A percentile compares a stretch with the other conserved stretches of the same genome.
These are phyloP conservation scores for Oikopleura dioica DNA, from an alignment of 23 tunicate genomes.

Conservation along the genomic window DNA sequence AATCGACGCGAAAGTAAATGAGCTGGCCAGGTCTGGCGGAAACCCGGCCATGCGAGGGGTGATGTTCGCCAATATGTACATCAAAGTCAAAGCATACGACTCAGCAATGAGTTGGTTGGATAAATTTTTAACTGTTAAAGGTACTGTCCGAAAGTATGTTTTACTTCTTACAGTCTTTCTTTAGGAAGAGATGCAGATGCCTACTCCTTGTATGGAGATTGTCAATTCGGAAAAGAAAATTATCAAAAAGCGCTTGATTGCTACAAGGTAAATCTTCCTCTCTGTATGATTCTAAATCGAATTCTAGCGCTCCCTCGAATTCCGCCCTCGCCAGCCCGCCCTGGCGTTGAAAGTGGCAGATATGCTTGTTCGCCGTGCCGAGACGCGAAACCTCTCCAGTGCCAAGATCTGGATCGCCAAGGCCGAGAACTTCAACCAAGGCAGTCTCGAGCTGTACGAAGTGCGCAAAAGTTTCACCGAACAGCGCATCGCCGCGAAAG, in stretches of 20 bases:
- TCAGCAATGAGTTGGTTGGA: background rate
- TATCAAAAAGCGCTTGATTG: background rate
- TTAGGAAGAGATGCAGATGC: conserved; percentile 7
- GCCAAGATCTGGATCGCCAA: background rate
- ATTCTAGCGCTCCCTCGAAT: background rate
- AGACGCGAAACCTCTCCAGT: background rate
- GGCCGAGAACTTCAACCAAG: background rate
- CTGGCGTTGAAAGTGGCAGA: background rate
- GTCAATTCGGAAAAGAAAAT: background rate
- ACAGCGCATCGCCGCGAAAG: too few relatives aligned
- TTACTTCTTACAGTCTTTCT: too few relatives aligned
- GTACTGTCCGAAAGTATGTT: too few relatives aligned
- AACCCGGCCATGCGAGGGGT: conserved; percentile 3
- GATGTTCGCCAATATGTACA: conserved; percentile 5
- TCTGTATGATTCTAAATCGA: background rate
- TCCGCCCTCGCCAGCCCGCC: conserved; percentile 5
- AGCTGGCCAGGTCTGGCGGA: background rate
- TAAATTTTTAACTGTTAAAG: background rate
- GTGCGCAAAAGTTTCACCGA: too few relatives aligned
- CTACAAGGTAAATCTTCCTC: background rate
- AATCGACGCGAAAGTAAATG: background rate
- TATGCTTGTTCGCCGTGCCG: background rate
- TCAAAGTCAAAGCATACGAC: background rate
- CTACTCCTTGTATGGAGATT: background rate
- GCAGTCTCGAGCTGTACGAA: background rate